Evolutionary conservation across 2,113 vertebrate species (phyloP).

Genomic region (Chionomys nivalis): DNA sequence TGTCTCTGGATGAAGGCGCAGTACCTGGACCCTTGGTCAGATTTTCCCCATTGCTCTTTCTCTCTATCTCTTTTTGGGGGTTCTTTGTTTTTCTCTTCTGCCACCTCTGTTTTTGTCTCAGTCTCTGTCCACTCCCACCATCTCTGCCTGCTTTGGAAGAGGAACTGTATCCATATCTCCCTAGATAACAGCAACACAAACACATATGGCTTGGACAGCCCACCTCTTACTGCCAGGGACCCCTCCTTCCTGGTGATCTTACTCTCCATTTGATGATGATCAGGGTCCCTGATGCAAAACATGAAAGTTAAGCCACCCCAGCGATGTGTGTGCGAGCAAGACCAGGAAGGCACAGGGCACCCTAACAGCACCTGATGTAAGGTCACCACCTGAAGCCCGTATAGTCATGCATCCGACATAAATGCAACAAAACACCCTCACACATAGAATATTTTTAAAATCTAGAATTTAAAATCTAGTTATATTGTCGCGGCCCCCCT

Average conservation of each 20-base stretch:
- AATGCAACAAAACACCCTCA: not conserved
- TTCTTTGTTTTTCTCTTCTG: not conserved
- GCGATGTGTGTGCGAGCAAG: not conserved
- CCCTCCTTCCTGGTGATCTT: not conserved
- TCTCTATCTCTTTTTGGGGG: not conserved
- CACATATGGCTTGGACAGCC: constrained; percentile 44
- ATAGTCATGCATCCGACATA: not conserved
- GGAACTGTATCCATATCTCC: constrained; percentile 42
- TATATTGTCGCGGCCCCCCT: no score
- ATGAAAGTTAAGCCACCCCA: not conserved
- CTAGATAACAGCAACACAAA: constrained; percentile 67
- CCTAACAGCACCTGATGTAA: not conserved
- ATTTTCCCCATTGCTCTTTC: not conserved
- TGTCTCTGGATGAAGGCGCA: not conserved
- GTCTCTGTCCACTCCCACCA: not conserved
- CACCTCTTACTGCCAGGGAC: constrained; percentile 56
- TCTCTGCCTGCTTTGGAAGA: not conserved
- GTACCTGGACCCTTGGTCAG: not conserved
- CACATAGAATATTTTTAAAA: not conserved
- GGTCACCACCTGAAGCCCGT: not conserved
- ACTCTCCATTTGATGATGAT: not conserved
- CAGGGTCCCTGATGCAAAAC: not conserved
- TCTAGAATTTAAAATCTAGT: constrained; percentile 59
- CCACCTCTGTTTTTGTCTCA: not conserved
- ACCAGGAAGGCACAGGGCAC: not conserved